Conservation (phyloP, 2,113 vertebrate genomes). For the Ovis aries region ARS-UI_Ramb_v3.0 NC_056060.1:10825501-10826000, state of each 20-base stretch:
- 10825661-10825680: too few relatives aligned
- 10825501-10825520: too few relatives aligned
- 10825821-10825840: background rate
- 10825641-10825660: too few relatives aligned
- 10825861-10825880: background rate
- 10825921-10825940: background rate
- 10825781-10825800: background rate
- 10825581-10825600: too few relatives aligned
- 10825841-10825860: background rate
- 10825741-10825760: background rate
- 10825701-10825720: too few relatives aligned
- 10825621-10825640: too few relatives aligned
- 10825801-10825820: background rate
- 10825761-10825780: background rate
- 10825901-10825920: background rate
- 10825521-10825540: fast-evolving
- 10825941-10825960: background rate
- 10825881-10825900: background rate
- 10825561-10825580: too few relatives aligned
- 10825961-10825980: background rate
- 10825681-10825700: too few relatives aligned
- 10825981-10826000: background rate
- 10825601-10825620: too few relatives aligned
- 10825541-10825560: too few relatives aligned
- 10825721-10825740: background rate